Percentiles rank a stretch among this genome's conserved stretches.
These are phyloP conservation scores for Cataglyphis livida DNA, from an alignment of 2,888 invertebrate genomes.

Conservation along the genomic window DNA sequence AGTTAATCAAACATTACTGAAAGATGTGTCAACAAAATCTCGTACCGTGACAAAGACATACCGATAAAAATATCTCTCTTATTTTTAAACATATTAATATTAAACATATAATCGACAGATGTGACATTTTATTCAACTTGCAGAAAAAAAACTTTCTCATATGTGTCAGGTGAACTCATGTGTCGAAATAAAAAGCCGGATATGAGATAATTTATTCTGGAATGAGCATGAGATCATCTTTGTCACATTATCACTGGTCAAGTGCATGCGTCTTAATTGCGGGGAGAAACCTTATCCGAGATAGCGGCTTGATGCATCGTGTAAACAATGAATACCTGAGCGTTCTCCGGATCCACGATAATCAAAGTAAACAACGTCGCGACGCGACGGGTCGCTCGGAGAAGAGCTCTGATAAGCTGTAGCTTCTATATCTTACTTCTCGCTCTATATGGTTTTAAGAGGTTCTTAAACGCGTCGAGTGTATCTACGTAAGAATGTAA, in stretches of 20 bases:
- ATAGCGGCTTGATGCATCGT: conserved; percentile 39
- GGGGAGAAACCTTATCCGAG: conserved; percentile 58
- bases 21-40: conserved; percentile 54
- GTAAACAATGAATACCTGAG: conserved; percentile 68
- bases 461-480: not conserved
- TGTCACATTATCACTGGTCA: not conserved
- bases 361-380: conserved; percentile 74
- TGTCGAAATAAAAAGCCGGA: not conserved
- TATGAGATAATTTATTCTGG: not conserved
- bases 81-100: not conserved
- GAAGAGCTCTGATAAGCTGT: conserved; percentile 54
- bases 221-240: not conserved
- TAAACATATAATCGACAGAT: not conserved
- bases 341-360: conserved; percentile 66
- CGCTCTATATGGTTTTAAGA: conserved; percentile 16
- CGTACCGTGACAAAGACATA: conserved; percentile 11
- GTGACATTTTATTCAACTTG: not conserved
- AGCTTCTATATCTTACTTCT: conserved; percentile 16
- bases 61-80: not conserved
- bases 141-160: not conserved
- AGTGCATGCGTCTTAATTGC: conserved; percentile 3
- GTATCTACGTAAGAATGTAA: conserved; percentile 34
- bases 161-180: not conserved
- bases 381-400: conserved; percentile 39
- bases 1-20: conserved; percentile 53